Evolutionary conservation across 2,113 vertebrate species (phyloP).

Genomic region (Pomatorhinus ruficollis): DNA sequence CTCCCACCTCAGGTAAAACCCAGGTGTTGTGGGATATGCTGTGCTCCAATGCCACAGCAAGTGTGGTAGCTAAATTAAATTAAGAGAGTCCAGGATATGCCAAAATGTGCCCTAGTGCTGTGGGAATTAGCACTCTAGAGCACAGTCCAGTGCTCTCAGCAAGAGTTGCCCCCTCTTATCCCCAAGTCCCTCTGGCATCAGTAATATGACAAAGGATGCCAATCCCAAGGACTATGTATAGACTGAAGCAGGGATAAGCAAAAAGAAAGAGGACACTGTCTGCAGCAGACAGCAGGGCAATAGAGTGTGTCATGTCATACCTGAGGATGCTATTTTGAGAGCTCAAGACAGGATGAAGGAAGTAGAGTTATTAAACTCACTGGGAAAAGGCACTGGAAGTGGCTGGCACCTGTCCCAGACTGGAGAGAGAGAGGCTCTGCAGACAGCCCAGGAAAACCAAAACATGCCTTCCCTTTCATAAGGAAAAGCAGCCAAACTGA

Average conservation of each 20-base stretch:
- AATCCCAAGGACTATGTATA: background rate
- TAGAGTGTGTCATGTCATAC: background rate
- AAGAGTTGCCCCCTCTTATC: background rate
- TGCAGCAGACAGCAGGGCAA: slow-evolving; percentile 25
- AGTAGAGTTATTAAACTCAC: slow-evolving; percentile 21
- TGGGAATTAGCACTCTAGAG: background rate
- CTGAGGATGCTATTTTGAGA: slow-evolving; percentile 52
- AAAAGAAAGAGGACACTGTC: slow-evolving; percentile 25
- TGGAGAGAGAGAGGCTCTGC: background rate
- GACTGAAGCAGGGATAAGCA: background rate
- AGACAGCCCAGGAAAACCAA: slow-evolving; percentile 52
- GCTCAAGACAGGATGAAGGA: slow-evolving; percentile 32
- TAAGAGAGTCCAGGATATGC: background rate
- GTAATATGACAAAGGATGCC: background rate
- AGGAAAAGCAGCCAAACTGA: background rate
- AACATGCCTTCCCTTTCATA: background rate
- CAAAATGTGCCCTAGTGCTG: background rate
- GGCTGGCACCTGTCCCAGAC: slow-evolving; percentile 50
- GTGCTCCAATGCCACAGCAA: background rate
- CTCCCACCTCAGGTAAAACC: background rate
- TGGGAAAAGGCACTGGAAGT: background rate
- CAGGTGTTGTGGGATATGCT: background rate
- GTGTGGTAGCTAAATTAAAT: background rate
- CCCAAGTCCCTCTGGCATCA: background rate
- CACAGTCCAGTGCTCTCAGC: background rate